A percentile compares a stretch with the other conserved stretches of the same genome.
Evolutionary conservation across 2,797 vertebrate genomes (phyloP).

Genomic region (Otolemur crassicaudatus): DNA sequence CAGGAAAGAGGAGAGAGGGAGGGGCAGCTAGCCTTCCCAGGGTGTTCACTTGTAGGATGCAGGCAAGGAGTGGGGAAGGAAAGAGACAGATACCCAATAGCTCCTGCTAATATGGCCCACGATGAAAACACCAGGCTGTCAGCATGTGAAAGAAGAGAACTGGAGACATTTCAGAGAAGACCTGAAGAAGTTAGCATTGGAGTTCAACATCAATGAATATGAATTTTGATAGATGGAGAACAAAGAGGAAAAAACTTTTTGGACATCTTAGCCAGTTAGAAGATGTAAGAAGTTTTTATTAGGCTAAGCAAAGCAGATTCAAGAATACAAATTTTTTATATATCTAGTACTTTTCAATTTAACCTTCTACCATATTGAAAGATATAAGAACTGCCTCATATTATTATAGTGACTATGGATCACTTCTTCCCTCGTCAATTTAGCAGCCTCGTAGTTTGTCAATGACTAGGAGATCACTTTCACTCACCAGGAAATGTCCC

Average conservation of each 20-base stretch:
- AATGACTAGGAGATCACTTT: neutral
- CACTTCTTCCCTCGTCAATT: neutral
- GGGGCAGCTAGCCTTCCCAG: neutral
- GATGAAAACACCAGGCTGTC: neutral
- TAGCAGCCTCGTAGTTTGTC: neutral
- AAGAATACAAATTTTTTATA: neutral
- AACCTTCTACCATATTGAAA: neutral
- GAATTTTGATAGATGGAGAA: neutral
- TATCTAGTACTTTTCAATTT: neutral
- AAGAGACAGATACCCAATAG: neutral
- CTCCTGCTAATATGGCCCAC: neutral
- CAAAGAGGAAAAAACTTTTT: neutral
- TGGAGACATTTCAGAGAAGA: neutral
- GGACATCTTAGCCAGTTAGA: neutral
- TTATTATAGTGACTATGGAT: neutral
- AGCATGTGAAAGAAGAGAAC: neutral
- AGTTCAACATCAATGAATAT: neutral
- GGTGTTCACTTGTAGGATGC: neutral
- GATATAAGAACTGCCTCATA: neutral
- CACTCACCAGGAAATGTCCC: neutral
- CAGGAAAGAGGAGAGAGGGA: neutral
- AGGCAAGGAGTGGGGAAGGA: neutral
- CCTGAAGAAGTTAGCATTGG: neutral
- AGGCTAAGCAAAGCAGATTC: neutral
- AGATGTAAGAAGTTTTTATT: neutral